These are phyloP conservation scores for Odocoileus hemionus DNA, from an alignment of 2,113 vertebrate species.

Conservation along the genomic window DNA sequence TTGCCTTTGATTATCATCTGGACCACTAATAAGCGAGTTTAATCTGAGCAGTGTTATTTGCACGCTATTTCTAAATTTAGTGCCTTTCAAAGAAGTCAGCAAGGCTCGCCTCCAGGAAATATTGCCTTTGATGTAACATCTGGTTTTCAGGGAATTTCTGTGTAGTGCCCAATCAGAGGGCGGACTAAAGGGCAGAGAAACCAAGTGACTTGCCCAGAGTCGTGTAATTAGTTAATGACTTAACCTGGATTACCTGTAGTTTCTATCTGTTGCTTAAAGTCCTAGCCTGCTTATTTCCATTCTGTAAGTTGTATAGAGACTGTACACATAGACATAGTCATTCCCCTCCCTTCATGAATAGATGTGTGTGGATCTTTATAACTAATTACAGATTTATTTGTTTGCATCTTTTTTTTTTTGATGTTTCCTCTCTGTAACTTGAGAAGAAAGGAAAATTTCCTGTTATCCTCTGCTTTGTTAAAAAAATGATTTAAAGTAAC, in stretches of 20 bases:
- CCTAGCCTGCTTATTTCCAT: not conserved
- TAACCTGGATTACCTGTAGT: conserved; percentile 14
- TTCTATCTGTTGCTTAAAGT: conserved; percentile 5
- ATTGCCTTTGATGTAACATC: conserved; percentile 72
- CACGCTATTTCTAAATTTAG: conserved; percentile 73
- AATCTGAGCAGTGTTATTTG: conserved; percentile 64
- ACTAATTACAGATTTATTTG: not conserved
- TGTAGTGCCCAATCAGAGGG: conserved; percentile 27
- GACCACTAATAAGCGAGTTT: conserved; percentile 60
- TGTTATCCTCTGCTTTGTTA: not conserved
- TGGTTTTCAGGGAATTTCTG: conserved; percentile 69
- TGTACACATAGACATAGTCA: not conserved
- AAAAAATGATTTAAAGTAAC: not conserved
- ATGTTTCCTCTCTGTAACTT: not conserved
- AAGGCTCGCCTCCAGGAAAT: conserved; percentile 70
- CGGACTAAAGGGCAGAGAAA: conserved; percentile 53
- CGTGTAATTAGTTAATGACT: conserved; percentile 36
- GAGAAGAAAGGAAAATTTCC: not conserved
- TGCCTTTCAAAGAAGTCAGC: conserved; percentile 70
- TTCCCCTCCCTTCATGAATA: not conserved
- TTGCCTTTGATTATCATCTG: conserved; percentile 72
- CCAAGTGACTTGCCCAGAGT: conserved; percentile 35
- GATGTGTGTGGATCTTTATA: not conserved
- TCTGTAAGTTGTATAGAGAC: not conserved
- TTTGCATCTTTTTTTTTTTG: not conserved